Conservation (phyloP, 2,113 vertebrate species). For the Plestiodon gilberti region DNA sequence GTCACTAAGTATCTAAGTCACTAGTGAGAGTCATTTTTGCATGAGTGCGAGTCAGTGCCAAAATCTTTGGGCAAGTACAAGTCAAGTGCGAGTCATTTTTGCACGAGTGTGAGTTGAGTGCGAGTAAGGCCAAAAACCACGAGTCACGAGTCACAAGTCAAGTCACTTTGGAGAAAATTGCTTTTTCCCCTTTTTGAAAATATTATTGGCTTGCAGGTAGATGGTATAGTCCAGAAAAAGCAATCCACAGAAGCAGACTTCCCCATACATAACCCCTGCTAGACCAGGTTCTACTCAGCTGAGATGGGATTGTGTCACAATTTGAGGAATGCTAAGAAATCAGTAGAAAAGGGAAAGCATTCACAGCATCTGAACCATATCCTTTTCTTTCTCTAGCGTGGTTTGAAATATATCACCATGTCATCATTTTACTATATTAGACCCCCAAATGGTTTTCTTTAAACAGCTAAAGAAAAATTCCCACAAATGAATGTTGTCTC, state of each 20-base stretch:
- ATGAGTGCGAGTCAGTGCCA: no score
- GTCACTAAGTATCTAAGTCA: no score
- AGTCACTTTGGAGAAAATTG: no score
- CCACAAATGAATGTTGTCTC: background rate
- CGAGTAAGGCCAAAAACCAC: no score
- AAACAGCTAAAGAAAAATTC: background rate
- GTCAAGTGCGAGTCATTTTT: no score
- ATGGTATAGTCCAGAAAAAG: background rate
- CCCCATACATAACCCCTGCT: background rate
- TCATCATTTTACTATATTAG: conserved; percentile 21
- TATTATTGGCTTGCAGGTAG: background rate
- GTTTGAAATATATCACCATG: background rate
- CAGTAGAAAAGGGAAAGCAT: background rate
- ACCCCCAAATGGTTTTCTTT: conserved; percentile 9
- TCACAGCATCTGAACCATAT: background rate
- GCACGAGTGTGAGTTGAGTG: no score
- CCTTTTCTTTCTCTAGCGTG: background rate
- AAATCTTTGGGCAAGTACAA: no score
- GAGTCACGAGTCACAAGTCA: no score
- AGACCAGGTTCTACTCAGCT: background rate
- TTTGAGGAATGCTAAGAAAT: background rate
- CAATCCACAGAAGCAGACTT: background rate
- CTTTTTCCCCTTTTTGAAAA: background rate
- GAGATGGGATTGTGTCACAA: background rate
- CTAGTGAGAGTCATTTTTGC: no score